Percentiles rank a stretch among this genome's conserved stretches.
Conservation (phyloP, 2,113 vertebrate genomes). For the Coracopsis vasa region DNA sequence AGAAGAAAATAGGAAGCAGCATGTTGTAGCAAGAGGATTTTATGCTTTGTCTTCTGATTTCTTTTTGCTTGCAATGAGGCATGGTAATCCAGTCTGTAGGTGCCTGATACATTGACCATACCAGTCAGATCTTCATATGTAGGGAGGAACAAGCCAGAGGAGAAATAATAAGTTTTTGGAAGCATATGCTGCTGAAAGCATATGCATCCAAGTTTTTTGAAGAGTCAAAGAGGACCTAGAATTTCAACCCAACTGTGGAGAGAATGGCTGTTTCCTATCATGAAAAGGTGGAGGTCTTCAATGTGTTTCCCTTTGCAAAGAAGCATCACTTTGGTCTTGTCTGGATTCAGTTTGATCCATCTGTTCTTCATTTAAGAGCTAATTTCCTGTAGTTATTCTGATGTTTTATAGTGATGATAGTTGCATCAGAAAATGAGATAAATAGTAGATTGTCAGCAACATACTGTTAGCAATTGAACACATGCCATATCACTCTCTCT, state of each 20-base stretch:
- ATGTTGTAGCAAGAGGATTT: not conserved
- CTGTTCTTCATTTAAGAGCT: constrained; percentile 61
- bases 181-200: constrained; percentile 14
- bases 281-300: constrained; percentile 62
- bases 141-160: not conserved
- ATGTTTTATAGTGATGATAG: constrained; percentile 70
- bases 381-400: constrained; percentile 72
- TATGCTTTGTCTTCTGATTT: not conserved
- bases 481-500: constrained; percentile 61
- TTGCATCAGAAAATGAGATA: constrained; percentile 71
- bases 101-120: constrained; percentile 5
- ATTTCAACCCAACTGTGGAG: constrained; percentile 29
- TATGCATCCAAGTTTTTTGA: not conserved
- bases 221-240: constrained; percentile 28
- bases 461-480: constrained; percentile 65
- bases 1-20: not conserved
- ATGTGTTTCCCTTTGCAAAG: constrained; percentile 47
- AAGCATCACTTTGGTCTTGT: constrained; percentile 62
- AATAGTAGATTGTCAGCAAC: constrained; percentile 68
- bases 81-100: not conserved
- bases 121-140: not conserved
- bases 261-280: constrained; percentile 56
- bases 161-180: constrained; percentile 17
- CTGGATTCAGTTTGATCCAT: constrained; percentile 62
- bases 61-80: not conserved